These are phyloP conservation scores for Lissonota sp. DNA, from an alignment of 2,888 invertebrate species.

Conservation along the genomic window DNA sequence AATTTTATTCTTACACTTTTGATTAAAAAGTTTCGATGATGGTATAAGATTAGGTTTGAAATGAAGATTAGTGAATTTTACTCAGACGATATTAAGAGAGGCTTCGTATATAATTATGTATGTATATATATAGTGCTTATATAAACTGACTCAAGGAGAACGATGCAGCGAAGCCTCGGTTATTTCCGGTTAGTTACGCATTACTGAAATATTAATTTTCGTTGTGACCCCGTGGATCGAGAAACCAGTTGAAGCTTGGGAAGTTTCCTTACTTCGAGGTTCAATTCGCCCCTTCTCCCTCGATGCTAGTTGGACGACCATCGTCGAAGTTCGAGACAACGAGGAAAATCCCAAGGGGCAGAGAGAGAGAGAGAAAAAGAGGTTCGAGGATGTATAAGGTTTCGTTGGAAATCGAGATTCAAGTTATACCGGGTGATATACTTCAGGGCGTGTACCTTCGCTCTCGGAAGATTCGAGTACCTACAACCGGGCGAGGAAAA, in stretches of 20 bases:
- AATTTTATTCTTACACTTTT: no score
- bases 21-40: slow-evolving; percentile 40
- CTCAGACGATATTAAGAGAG: slow-evolving; percentile 1
- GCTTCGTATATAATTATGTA: neutral
- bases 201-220: slow-evolving; percentile 69
- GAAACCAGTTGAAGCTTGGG: slow-evolving; percentile 53
- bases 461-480: slow-evolving; percentile 35
- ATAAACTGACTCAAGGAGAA: slow-evolving; percentile 27
- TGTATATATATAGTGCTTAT: slow-evolving; percentile 12
- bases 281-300: slow-evolving; percentile 14
- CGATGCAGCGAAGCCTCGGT: slow-evolving; percentile 57
- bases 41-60: slow-evolving; percentile 73
- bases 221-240: slow-evolving; percentile 59
- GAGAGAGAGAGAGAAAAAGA: neutral
- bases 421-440: slow-evolving; percentile 55
- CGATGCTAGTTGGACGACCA: slow-evolving; percentile 40
- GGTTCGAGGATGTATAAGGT: slow-evolving; percentile 37
- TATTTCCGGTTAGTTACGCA: slow-evolving; percentile 72
- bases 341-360: slow-evolving; percentile 2
- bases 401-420: slow-evolving; percentile 61
- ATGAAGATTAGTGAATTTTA: slow-evolving; percentile 76
- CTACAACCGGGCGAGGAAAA: slow-evolving; percentile 29
- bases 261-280: slow-evolving; percentile 47
- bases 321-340: slow-evolving; percentile 40
- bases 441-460: slow-evolving; percentile 48